Percentiles rank a stretch among this genome's conserved stretches.
Conservation (phyloP, 2,113 vertebrate species). For the Tachysurus vachellii region DNA sequence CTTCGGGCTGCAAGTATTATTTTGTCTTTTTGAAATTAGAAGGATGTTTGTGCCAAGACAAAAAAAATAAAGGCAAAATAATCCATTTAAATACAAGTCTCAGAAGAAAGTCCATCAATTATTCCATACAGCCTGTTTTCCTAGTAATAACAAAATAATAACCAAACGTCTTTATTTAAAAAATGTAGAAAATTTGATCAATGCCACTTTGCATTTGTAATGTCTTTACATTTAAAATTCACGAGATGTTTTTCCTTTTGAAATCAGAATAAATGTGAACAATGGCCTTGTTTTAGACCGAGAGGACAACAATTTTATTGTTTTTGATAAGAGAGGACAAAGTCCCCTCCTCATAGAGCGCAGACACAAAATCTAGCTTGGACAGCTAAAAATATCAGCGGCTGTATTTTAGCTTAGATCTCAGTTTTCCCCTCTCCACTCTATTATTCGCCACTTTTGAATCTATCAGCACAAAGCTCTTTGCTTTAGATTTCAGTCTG, state of each 20-base stretch:
- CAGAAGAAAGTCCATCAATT: neutral
- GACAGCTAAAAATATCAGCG: slow-evolving; percentile 55
- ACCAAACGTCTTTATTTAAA: neutral
- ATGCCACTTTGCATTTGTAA: neutral
- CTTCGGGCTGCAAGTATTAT: slow-evolving; percentile 63
- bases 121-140: neutral
- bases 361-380: slow-evolving; percentile 44
- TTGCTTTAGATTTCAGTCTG: slow-evolving; percentile 27
- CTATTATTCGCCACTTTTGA: slow-evolving; percentile 48
- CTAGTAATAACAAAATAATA: slow-evolving; percentile 9
- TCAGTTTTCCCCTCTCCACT: slow-evolving; percentile 38
- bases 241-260: neutral
- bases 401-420: slow-evolving; percentile 50
- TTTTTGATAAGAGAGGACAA: slow-evolving; percentile 40
- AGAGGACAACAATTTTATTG: slow-evolving; percentile 21
- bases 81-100: slow-evolving; percentile 27
- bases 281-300: neutral
- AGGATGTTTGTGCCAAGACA: slow-evolving; percentile 17
- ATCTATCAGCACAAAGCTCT: slow-evolving; percentile 51
- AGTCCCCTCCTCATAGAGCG: slow-evolving; percentile 23
- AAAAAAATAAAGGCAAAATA: slow-evolving; percentile 37
- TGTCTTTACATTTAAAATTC: neutral
- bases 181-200: neutral
- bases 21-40: slow-evolving; percentile 41
- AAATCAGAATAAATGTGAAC: neutral